Evolutionary conservation across 2,113 vertebrate genomes (phyloP).

Genomic region (Clarias magur): DNA sequence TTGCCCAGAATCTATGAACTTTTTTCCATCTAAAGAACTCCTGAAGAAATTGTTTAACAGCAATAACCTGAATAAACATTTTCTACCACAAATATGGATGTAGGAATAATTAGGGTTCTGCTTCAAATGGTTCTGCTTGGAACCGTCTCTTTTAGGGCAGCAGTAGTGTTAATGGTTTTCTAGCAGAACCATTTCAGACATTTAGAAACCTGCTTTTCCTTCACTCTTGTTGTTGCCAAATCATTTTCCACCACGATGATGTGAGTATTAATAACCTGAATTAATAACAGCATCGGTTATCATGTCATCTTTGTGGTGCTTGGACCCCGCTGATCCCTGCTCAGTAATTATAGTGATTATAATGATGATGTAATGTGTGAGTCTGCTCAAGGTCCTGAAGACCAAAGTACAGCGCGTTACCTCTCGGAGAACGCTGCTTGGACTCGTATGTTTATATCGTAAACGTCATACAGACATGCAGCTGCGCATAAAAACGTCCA

Average conservation of each 20-base stretch:
- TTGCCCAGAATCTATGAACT: neutral
- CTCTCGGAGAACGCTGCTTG: slow-evolving; percentile 42
- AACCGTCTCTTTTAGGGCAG: neutral
- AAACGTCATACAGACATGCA: slow-evolving; percentile 65
- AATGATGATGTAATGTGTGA: neutral
- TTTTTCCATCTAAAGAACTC: too few relatives aligned
- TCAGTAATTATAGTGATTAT: neutral
- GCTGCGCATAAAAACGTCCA: slow-evolving; percentile 61
- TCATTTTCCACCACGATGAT: neutral
- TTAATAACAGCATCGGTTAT: neutral
- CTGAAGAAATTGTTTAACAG: too few relatives aligned
- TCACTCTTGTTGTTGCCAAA: neutral
- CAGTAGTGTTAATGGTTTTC: neutral
- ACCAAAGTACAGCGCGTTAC: neutral
- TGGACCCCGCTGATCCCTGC: neutral
- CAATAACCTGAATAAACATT: too few relatives aligned
- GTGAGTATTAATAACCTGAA: neutral
- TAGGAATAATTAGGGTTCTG: neutral
- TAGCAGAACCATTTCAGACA: neutral
- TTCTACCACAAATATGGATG: too few relatives aligned
- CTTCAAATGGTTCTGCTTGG: neutral
- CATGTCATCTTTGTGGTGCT: neutral
- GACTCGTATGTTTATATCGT: slow-evolving; percentile 61
- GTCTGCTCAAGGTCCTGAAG: neutral
- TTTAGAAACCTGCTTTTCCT: neutral